A percentile compares a stretch with the other conserved stretches of the same genome.
Evolutionary conservation across 2,888 invertebrate genomes (phyloP).

Genomic region (Ophioninae sp.): DNA sequence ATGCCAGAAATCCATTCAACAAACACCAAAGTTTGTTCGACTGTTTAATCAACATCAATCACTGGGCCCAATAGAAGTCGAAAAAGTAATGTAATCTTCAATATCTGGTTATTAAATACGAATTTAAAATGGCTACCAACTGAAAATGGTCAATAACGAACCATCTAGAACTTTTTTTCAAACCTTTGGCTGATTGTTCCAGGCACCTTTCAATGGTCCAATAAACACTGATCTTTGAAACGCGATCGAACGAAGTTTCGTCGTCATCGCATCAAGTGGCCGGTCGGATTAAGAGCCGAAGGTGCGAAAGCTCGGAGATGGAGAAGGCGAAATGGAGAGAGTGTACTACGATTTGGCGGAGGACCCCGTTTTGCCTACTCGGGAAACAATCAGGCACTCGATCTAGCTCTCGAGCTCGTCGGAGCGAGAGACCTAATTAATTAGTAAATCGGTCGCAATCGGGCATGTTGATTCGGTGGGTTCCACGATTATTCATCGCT

Average conservation of each 20-base stretch:
- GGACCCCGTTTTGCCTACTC: neutral
- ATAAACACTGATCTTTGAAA: constrained; percentile 18
- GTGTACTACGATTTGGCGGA: constrained; percentile 7
- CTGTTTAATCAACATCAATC: too few relatives aligned
- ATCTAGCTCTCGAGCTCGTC: constrained; percentile 36
- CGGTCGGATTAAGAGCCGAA: constrained; percentile 47
- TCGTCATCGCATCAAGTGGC: constrained; percentile 34
- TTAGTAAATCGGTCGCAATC: constrained; percentile 64
- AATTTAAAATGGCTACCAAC: too few relatives aligned
- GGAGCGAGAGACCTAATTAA: constrained; percentile 58
- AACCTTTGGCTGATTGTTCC: constrained; percentile 23
- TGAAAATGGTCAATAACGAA: too few relatives aligned
- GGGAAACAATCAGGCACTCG: constrained; percentile 55
- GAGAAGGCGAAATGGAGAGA: constrained; percentile 25
- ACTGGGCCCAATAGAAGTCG: too few relatives aligned
- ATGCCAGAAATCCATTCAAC: too few relatives aligned
- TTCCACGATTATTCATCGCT: constrained; percentile 51
- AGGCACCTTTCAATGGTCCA: constrained; percentile 9
- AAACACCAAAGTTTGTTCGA: too few relatives aligned
- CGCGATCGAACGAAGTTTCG: constrained; percentile 32
- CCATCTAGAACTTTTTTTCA: too few relatives aligned
- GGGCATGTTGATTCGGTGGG: constrained; percentile 62
- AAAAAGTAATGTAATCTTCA: too few relatives aligned
- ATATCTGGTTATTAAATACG: too few relatives aligned
- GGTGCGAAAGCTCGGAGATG: constrained; percentile 32